Percentiles rank a stretch among this genome's conserved stretches.
These are phyloP conservation scores for Chauna torquata DNA, from an alignment of 2,113 vertebrate species.

Conservation along the genomic window DNA sequence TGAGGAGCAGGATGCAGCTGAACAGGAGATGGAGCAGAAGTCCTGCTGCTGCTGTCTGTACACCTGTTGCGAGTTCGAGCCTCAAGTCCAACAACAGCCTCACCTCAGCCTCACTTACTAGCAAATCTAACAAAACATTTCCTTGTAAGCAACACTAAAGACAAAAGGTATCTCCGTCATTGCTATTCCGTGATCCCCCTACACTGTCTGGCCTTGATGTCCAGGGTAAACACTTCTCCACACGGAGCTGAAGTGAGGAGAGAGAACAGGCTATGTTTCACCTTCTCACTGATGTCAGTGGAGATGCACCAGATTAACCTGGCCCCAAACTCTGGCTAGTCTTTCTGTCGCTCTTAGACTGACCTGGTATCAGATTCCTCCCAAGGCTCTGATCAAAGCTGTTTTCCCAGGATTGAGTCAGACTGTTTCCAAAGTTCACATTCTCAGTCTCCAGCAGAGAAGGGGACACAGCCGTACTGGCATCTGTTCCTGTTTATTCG, in stretches of 20 bases:
- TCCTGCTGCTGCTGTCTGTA: not conserved
- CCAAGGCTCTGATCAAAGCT: conserved; percentile 37
- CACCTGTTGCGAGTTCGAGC: not conserved
- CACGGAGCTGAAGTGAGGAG: not conserved
- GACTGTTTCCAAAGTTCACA: conserved; percentile 42
- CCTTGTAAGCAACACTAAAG: not conserved
- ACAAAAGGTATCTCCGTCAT: not conserved
- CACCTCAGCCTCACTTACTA: not conserved
- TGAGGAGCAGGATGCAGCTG: not conserved
- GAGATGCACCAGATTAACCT: conserved; percentile 18
- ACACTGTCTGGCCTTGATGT: not conserved
- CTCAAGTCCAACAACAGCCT: not conserved
- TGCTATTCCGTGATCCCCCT: not conserved
- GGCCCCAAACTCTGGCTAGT: not conserved
- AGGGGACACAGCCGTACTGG: not conserved
- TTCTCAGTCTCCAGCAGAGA: not conserved
- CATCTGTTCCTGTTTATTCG: not conserved
- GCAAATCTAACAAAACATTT: not conserved
- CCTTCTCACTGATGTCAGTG: not conserved
- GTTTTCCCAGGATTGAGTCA: conserved; percentile 19
- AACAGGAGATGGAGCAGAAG: not conserved
- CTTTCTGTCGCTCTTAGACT: not conserved
- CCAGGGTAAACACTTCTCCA: not conserved
- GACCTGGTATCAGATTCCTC: conserved; percentile 4
- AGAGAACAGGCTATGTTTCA: not conserved